phyloP scores from a whole-genome alignment of 2,113 vertebrate species.

The Cariama cristata region DNA sequence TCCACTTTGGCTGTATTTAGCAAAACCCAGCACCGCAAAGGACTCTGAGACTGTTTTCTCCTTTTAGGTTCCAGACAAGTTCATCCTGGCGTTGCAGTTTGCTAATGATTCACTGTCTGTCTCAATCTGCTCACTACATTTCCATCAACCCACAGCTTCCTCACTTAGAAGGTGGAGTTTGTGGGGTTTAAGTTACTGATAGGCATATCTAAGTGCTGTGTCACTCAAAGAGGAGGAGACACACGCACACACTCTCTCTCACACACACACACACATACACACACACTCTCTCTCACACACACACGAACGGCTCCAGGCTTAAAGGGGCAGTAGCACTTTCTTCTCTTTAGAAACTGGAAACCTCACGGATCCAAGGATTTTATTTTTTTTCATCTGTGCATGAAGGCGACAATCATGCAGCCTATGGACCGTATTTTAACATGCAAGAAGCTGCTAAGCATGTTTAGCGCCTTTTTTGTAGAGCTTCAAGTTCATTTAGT shows the following conservation, averaged over 20 bases:
- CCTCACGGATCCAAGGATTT: background rate
- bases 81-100: slow-evolving; percentile 83
- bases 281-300: background rate
- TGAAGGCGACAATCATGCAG: background rate
- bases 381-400: background rate
- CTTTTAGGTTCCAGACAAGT: slow-evolving; percentile 83
- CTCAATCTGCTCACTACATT: slow-evolving; percentile 83
- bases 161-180: slow-evolving; percentile 87
- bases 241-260: slow-evolving; percentile 59
- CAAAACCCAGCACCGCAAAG: slow-evolving; percentile 62
- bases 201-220: slow-evolving; percentile 84
- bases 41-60: slow-evolving; percentile 60
- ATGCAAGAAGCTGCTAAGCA: background rate
- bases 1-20: slow-evolving; percentile 79
- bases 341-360: background rate
- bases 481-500: background rate
- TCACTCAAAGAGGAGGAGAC: slow-evolving; percentile 85
- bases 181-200: slow-evolving; percentile 84
- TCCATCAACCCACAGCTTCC: slow-evolving; percentile 84
- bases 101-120: slow-evolving; percentile 82
- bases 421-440: background rate
- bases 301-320: slow-evolving; percentile 71
- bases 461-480: background rate
- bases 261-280: background rate
- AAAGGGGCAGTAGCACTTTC: slow-evolving; percentile 79